These are phyloP conservation scores for Conistra vaccinii DNA, from an alignment of 2,888 invertebrate genomes.

Conservation along the genomic window DNA sequence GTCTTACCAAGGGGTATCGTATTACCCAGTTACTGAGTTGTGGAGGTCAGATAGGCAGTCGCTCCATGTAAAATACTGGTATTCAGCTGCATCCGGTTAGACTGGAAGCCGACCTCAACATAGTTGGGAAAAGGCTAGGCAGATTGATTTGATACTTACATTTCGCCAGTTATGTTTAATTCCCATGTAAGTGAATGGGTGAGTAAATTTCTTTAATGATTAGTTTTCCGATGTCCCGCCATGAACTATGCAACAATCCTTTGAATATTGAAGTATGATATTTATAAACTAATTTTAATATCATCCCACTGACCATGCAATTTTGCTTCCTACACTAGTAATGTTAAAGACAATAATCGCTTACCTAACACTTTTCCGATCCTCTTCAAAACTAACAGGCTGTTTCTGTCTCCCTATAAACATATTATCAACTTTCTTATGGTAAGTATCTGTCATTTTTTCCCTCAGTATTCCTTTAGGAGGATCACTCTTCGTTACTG, in stretches of 20 bases:
- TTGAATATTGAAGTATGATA: not conserved
- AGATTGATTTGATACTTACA: too few species aligned
- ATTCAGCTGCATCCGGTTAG: too few species aligned
- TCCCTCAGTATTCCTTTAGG: slow-evolving; percentile 92
- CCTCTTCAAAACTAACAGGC: slow-evolving; percentile 91
- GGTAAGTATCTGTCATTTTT: slow-evolving; percentile 83
- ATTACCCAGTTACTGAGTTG: too few species aligned
- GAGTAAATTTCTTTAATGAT: not conserved
- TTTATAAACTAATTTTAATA: not conserved
- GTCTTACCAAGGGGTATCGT: too few species aligned
- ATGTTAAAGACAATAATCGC: not conserved
- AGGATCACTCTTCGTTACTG: slow-evolving; percentile 86
- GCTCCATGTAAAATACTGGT: too few species aligned
- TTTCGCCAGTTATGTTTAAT: not conserved
- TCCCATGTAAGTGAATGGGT: not conserved
- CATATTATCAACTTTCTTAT: slow-evolving; percentile 78
- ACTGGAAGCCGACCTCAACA: too few species aligned
- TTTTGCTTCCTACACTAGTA: not conserved
- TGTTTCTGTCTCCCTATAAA: slow-evolving; percentile 77
- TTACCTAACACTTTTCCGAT: slow-evolving; percentile 93
- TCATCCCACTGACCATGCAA: not conserved
- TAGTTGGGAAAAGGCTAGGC: too few species aligned
- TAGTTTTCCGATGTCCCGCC: too few species aligned
- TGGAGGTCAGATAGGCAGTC: too few species aligned
- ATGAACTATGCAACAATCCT: not conserved